These are phyloP conservation scores for Phaenicophaeus curvirostris DNA, from an alignment of 2,797 vertebrate genomes.

Conservation along the genomic window DNA sequence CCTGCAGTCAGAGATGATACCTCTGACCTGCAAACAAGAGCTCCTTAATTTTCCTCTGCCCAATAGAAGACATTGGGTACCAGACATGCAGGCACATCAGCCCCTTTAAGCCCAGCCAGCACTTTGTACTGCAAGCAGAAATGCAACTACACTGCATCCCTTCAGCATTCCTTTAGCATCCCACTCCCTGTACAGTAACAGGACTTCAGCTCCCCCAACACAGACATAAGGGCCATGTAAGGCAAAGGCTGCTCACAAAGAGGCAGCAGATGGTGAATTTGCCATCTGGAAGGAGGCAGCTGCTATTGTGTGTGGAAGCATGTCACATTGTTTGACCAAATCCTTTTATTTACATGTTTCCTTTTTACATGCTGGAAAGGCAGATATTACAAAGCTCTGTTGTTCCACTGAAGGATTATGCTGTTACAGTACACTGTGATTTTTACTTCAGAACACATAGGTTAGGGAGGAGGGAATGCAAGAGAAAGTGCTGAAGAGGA, in stretches of 20 bases:
- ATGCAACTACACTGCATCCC: neutral
- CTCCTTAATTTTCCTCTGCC: neutral
- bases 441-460: neutral
- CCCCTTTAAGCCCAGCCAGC: neutral
- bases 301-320: neutral
- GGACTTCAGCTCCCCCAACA: rapidly evolving
- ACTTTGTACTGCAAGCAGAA: neutral
- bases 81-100: neutral
- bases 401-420: neutral
- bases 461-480: neutral
- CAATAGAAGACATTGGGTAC: rapidly evolving
- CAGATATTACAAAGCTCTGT: neutral
- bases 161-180: too few species aligned
- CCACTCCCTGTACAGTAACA: too few species aligned
- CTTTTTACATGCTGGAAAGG: neutral
- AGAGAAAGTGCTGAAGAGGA: neutral
- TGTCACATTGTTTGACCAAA: neutral
- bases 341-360: constrained; percentile 1
- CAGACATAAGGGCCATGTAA: neutral
- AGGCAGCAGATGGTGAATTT: neutral
- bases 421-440: neutral
- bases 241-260: neutral
- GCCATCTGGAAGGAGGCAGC: neutral
- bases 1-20: neutral
- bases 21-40: neutral